phyloP scores from a whole-genome alignment of 1,140 invertebrate species.

The Drosophila varians region DNA sequence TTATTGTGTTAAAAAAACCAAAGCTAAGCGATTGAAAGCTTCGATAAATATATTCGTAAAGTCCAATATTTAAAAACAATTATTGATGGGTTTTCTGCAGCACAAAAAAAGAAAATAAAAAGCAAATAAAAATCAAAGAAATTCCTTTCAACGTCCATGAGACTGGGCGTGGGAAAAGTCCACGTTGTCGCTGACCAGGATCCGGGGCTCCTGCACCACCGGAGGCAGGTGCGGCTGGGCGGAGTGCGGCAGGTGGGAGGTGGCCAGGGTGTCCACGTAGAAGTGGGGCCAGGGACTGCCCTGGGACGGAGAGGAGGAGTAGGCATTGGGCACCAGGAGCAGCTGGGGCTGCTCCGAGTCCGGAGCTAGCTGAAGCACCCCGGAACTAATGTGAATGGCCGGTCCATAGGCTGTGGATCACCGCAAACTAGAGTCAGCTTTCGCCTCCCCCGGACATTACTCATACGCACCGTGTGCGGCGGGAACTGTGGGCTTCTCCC shows the following conservation, averaged over 20 bases:
- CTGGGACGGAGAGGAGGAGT: not conserved
- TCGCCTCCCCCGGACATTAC: not conserved
- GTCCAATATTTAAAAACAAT: not conserved
- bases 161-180: constrained; percentile 47
- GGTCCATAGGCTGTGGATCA: constrained; percentile 45
- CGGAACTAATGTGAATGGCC: constrained; percentile 59
- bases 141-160: constrained; percentile 36
- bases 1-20: not conserved
- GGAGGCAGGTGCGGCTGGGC: too few species aligned
- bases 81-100: not conserved
- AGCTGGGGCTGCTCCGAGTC: constrained; percentile 47
- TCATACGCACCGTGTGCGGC: constrained; percentile 50
- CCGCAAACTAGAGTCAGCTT: not conserved
- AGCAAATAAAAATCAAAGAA: not conserved
- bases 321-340: constrained; percentile 24
- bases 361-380: constrained; percentile 52
- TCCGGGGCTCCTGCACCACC: constrained; percentile 10
- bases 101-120: constrained; percentile 5
- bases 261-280: constrained; percentile 28
- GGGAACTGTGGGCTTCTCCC: not conserved
- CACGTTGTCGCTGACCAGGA: constrained; percentile 49
- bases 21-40: not conserved
- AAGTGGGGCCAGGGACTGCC: constrained; percentile 33
- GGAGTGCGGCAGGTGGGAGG: constrained; percentile 37
- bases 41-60: not conserved